Base-by-base conservation (phyloP, 2,113 vertebrate genomes). In the Psammodynastes pulverulentus region DNA sequence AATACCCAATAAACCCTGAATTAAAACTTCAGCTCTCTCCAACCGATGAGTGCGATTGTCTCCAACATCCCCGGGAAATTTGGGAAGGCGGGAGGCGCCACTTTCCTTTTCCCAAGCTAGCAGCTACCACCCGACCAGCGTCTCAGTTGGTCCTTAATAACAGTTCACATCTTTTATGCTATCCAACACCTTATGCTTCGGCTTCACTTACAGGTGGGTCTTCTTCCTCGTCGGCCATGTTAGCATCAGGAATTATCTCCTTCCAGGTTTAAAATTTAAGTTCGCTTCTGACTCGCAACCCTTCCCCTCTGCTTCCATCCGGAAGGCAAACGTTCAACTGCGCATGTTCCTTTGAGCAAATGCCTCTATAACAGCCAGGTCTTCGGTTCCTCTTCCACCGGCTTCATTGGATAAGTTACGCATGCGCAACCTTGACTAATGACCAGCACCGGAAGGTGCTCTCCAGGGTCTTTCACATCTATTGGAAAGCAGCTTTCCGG, bases 161-260 rank as follows among this genome's bases (percentile, higher is more conserved):
- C 72, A 15, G 7, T 72, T 29, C 46, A 4, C 1, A 0, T 23
- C 45, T 0, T 8, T 46, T 19, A 26, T 3, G 1, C 34, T 53
- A 0, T 1, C 34, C 8, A 4, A 1, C 21, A 2, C 17, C 9
- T 8, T 2, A 17, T 17, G n/a, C 3, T 12, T 13, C 3, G 19
- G 0, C 39, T 1, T 21, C 84, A 92, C 97, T 97, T 93, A 98
- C 97, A 6, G 97, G 95, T 0, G 51, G 97, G 0, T 98, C 98
- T 90, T 98, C 98, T 43, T 98, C 98, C 1, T 98, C 98, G 5
- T 98, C 97, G 0, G 97, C 97, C 97, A 97, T 97, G 19, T 29
- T 86, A 0, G 0, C 19, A 0, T 9, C 1, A 15, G 21, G 23
- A 9, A 0, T 0, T 17, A 0, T 10, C n/a, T 15, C 0, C 34